Evolutionary conservation across 2,888 invertebrate genomes (phyloP).

Genomic region (Odontomyia ornata): DNA sequence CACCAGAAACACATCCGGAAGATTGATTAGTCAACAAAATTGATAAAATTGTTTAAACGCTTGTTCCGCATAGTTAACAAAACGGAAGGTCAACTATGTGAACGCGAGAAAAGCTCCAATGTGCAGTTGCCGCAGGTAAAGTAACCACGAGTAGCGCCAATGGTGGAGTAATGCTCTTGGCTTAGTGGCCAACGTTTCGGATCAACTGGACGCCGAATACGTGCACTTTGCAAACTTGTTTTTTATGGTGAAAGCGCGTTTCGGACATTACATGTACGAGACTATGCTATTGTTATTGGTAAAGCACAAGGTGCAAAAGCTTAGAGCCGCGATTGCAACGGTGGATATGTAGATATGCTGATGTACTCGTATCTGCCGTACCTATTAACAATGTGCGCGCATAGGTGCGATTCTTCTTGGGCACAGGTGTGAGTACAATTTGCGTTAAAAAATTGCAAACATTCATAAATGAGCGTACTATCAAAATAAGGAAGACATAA

Average conservation of each 20-base stretch:
- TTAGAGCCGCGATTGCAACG: slow-evolving; percentile 18
- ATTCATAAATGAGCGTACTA: not conserved
- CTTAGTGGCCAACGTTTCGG: slow-evolving; percentile 1
- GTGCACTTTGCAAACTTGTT: slow-evolving; percentile 25
- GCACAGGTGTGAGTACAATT: slow-evolving; percentile 3
- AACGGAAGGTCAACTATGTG: slow-evolving; percentile 40
- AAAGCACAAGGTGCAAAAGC: slow-evolving; percentile 41
- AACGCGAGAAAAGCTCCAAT: slow-evolving; percentile 13
- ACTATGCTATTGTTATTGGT: slow-evolving; percentile 32
- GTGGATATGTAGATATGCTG: slow-evolving; percentile 12
- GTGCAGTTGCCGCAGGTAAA: slow-evolving; percentile 1
- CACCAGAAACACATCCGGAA: slow-evolving; percentile 31
- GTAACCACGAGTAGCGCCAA: not conserved
- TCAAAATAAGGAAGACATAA: no score
- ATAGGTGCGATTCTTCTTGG: not conserved
- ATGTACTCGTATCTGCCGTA: not conserved
- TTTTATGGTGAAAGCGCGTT: slow-evolving; percentile 41
- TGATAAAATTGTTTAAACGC: slow-evolving; percentile 24
- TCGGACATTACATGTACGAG: slow-evolving; percentile 23
- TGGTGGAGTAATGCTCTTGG: not conserved
- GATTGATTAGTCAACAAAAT: slow-evolving; percentile 29
- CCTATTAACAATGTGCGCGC: not conserved
- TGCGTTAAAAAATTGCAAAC: slow-evolving; percentile 25
- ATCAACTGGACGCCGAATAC: slow-evolving; percentile 27
- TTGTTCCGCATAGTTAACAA: slow-evolving; percentile 16